phyloP scores from a whole-genome alignment of 2,888 invertebrate genomes.

The Philereme transversata region DNA sequence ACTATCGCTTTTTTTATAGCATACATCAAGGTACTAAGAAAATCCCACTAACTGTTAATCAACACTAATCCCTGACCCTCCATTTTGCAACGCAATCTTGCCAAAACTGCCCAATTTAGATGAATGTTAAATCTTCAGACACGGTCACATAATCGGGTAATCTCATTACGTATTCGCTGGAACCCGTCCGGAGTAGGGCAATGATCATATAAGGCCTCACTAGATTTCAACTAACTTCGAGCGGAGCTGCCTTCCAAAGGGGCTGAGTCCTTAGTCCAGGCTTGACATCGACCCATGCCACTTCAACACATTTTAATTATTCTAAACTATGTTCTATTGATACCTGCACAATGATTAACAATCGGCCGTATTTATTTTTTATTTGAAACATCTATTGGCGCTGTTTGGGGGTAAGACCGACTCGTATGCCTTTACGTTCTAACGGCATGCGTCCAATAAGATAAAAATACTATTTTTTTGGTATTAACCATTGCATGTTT shows the following conservation, averaged over 20 bases:
- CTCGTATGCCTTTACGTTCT: too few relatives aligned
- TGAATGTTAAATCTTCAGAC: constrained; percentile 24
- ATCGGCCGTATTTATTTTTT: too few relatives aligned
- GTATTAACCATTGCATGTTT: not conserved
- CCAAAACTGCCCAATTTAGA: constrained; percentile 13
- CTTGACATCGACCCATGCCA: constrained; percentile 23
- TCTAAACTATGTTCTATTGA: too few relatives aligned
- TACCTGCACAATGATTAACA: too few relatives aligned
- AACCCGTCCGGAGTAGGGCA: constrained; percentile 45
- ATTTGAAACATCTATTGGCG: too few relatives aligned
- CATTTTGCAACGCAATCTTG: not conserved
- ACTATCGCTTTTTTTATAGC: too few relatives aligned
- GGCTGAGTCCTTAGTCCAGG: constrained; percentile 39
- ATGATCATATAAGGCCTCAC: constrained; percentile 60
- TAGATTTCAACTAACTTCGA: constrained; percentile 63
- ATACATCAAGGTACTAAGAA: too few relatives aligned
- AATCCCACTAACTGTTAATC: too few relatives aligned
- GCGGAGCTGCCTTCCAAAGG: constrained; percentile 48
- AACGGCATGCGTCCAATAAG: too few relatives aligned
- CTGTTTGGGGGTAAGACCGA: too few relatives aligned
- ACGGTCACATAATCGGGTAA: constrained; percentile 40
- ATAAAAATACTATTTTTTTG: not conserved
- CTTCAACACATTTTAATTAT: not conserved
- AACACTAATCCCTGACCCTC: not conserved
- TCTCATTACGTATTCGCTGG: constrained; percentile 49